phyloP scores from a whole-genome alignment of 2,113 vertebrate species.

The Tinamus guttatus region DNA sequence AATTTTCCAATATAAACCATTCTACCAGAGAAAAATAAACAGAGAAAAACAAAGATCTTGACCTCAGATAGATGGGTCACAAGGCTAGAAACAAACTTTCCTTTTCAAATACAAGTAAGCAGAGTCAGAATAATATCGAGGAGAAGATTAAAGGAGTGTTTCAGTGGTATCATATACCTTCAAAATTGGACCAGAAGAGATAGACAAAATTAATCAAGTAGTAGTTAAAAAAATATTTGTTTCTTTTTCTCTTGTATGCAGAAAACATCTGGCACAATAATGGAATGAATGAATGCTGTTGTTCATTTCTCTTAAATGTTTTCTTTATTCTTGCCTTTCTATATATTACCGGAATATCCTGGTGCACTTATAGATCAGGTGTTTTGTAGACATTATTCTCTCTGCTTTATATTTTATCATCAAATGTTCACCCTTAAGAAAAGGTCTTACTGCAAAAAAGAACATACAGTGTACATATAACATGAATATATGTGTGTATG shows the following conservation, averaged over 20 bases:
- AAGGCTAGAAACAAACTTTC: no score
- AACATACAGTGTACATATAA: fast-evolving
- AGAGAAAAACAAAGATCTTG: no score
- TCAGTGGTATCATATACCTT: no score
- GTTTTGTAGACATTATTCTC: not conserved
- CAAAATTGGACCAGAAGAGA: no score
- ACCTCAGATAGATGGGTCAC: no score
- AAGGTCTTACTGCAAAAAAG: not conserved
- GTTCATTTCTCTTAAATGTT: not conserved
- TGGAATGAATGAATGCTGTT: not conserved
- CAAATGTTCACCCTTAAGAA: not conserved
- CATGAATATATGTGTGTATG: fast-evolving
- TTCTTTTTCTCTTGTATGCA: no score
- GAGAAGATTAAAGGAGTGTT: no score
- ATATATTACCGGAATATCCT: not conserved
- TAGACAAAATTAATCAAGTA: no score
- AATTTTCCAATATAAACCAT: not conserved
- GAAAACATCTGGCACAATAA: not conserved
- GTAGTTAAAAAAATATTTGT: no score
- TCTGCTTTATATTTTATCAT: not conserved
- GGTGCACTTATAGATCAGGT: not conserved
- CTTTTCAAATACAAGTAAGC: no score
- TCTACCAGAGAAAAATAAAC: not conserved
- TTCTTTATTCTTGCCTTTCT: not conserved
- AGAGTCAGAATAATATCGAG: no score